A percentile compares a stretch with the other conserved stretches of the same genome.
Conservation (phyloP, 2,113 vertebrate species). For the Triplophysa dalaica region DNA sequence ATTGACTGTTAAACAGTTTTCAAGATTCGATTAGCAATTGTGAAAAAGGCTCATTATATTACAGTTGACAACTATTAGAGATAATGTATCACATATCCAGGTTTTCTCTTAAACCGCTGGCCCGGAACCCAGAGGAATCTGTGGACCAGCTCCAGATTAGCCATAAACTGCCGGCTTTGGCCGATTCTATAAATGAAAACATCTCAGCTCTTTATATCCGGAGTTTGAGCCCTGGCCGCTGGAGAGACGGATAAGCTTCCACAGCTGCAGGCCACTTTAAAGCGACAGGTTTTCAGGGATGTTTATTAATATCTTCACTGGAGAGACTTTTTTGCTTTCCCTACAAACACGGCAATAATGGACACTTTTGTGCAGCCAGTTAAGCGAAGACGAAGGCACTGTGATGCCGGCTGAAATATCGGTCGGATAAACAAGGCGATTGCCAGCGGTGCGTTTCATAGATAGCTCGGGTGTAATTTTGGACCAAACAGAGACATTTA, state of each 20-base stretch:
- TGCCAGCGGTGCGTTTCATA: constrained; percentile 45
- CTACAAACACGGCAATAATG: constrained; percentile 38
- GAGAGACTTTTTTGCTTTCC: constrained; percentile 23
- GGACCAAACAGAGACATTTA: constrained; percentile 54
- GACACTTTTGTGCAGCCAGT: constrained; percentile 45
- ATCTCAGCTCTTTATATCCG: constrained; percentile 34
- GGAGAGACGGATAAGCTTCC: constrained; percentile 19
- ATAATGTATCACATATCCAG: constrained; percentile 24
- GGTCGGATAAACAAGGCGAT: constrained; percentile 49
- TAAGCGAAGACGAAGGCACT: constrained; percentile 38
- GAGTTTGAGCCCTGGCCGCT: constrained; percentile 23
- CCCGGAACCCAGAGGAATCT: constrained; percentile 12
- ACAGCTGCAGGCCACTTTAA: constrained; percentile 40
- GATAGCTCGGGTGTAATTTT: constrained; percentile 50
- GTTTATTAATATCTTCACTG: constrained; percentile 46
- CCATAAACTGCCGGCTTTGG: constrained; percentile 29
- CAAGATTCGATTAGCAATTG: too few relatives aligned
- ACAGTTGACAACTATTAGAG: constrained; percentile 7
- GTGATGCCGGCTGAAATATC: constrained; percentile 53
- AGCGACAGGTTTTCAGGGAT: constrained; percentile 39
- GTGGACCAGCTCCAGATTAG: constrained; percentile 9
- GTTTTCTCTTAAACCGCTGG: constrained; percentile 17
- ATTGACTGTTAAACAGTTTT: too few relatives aligned
- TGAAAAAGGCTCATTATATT: neutral
- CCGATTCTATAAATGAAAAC: constrained; percentile 34